Evolutionary conservation across 2,888 invertebrate species (phyloP).

Genomic region (Amaurobius ferox): DNA sequence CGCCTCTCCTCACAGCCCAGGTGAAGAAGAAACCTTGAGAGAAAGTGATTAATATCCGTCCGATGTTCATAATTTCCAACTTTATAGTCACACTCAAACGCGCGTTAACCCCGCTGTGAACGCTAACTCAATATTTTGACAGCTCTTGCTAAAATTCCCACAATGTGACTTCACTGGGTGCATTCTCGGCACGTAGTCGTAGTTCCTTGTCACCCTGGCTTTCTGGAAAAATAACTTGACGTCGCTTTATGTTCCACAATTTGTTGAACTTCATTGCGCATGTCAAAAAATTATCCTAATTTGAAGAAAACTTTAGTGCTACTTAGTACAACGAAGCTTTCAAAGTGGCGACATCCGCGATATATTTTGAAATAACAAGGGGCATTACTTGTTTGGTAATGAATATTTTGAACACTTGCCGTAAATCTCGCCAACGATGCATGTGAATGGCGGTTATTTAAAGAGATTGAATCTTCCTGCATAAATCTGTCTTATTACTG

Average conservation of each 20-base stretch:
- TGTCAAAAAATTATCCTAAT: too few relatives aligned
- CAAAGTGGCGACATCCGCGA: too few relatives aligned
- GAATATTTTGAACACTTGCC: too few relatives aligned
- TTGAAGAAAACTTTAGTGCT: too few relatives aligned
- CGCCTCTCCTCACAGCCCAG: not conserved
- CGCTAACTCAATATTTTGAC: constrained; percentile 3
- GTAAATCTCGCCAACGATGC: too few relatives aligned
- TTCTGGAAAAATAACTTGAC: not conserved
- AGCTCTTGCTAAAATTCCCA: not conserved
- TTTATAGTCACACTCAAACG: not conserved
- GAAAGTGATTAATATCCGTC: not conserved
- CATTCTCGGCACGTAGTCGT: not conserved
- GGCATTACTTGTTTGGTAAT: too few relatives aligned
- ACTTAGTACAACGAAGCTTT: too few relatives aligned
- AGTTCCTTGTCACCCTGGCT: not conserved
- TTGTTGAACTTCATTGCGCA: too few relatives aligned
- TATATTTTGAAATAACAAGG: too few relatives aligned
- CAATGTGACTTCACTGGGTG: not conserved
- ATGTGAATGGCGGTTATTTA: too few relatives aligned
- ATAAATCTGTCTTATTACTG: too few relatives aligned
- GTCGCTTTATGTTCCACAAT: not conserved
- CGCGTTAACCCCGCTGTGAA: not conserved
- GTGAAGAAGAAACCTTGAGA: not conserved
- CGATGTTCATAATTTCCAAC: not conserved
- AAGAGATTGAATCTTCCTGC: too few relatives aligned